Evolutionary conservation across 2,113 vertebrate species (phyloP), one percentile per base, ranked within the genome.

Genomic region (Spermophilus dauricus): DNA sequence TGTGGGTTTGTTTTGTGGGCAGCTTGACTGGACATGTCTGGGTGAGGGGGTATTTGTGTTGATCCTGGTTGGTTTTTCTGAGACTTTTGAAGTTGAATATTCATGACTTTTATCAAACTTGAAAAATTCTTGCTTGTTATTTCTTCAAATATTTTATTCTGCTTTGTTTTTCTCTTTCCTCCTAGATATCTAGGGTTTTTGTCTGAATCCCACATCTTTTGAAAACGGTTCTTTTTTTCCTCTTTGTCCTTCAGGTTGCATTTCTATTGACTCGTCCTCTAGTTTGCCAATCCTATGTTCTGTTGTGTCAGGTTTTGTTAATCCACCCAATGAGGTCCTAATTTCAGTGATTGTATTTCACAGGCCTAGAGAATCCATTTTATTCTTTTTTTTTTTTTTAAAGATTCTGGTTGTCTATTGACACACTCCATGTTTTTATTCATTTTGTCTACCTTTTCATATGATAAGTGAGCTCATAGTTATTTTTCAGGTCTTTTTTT

Each of bases 61-160:
- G 34, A 51, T 42, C 10, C 16, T 69, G 7, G 16, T 86, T n/a
- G 28, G 3, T 34, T 30, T 39, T 58, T 63, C 73, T 81, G 61
- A 56, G n/a, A 30, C 30, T 51, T 69, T 89, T 45, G 51, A 90
- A 90, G 26, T 48, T 10, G 3, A 70, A 3, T 16, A 63, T 0
- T 86, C 42, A 24, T 81, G 61, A 3, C 17, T 86, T 95, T 77
- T 48, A 30, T 82, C 28, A 72, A 45, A 82, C 67, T 58, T 86
- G n/a, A 75, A 81, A 80, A 70, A 24, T 18, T 42, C 32, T 39
- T 78, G 30, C 14, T 51, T 24, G 12, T 86, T 80, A 48, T 70
- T 81, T 96, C 32, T 69, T 96, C 37, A 48, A 17, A 18, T 88
- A 61, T 76, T 86, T 93, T 56, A 9, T 86, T 86, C 75, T 61